Percentiles rank a stretch among this genome's conserved stretches.
phyloP scores from a whole-genome alignment of 1,140 invertebrate species.

The Aphaenogaster rudis region DNA sequence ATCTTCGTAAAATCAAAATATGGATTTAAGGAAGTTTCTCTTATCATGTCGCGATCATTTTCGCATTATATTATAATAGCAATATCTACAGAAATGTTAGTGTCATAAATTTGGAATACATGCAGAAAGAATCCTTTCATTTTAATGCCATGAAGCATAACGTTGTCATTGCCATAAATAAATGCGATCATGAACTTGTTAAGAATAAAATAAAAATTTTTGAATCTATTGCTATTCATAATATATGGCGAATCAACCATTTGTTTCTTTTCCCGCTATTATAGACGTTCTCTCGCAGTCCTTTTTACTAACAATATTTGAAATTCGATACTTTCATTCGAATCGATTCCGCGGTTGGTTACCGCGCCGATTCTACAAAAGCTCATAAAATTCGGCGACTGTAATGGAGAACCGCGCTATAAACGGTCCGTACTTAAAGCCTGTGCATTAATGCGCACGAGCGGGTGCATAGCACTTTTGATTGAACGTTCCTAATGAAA shows the following conservation, averaged over 20 bases:
- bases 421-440: not conserved
- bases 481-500: conserved; percentile 12
- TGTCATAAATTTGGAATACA: not conserved
- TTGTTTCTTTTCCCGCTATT: not conserved
- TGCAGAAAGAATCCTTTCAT: not conserved
- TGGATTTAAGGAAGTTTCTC: not conserved
- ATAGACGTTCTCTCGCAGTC: not conserved
- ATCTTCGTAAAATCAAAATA: conserved; percentile 16
- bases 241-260: not conserved
- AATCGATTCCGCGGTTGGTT: conserved; percentile 42
- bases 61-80: not conserved
- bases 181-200: not conserved
- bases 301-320: conserved; percentile 45
- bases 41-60: not conserved
- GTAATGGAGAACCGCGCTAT: not conserved
- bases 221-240: not conserved
- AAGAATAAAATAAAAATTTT: not conserved
- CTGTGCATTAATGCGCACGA: conserved; percentile 21
- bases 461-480: not conserved
- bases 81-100: not conserved
- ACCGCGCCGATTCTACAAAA: conserved; percentile 32
- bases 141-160: not conserved
- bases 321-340: conserved; percentile 28
- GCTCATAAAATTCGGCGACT: conserved; percentile 19
- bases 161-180: not conserved